phyloP scores from a whole-genome alignment of 2,113 vertebrate genomes.

The Eira barbara region DNA sequence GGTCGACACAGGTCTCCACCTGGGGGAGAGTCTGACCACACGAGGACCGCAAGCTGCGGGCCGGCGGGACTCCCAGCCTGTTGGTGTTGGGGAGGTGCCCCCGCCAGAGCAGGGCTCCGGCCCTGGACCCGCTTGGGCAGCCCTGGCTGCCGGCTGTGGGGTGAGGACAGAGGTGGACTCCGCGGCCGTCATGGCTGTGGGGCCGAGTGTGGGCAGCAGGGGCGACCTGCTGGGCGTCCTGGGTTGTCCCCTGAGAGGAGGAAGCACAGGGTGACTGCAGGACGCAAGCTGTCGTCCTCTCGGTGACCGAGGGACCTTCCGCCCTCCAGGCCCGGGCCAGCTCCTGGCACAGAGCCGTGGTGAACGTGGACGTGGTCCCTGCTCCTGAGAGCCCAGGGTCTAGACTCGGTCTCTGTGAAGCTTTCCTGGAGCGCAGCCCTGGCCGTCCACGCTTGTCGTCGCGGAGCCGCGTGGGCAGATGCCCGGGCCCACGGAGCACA shows the following conservation, averaged over 20 bases:
- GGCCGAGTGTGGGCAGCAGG: background rate
- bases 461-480: background rate
- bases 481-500: background rate
- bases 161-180: background rate
- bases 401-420: background rate
- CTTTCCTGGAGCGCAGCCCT: background rate
- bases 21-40: background rate
- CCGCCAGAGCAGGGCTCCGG: background rate
- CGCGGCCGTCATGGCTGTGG: background rate
- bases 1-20: background rate
- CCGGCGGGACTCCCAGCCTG: background rate
- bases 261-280: background rate
- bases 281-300: background rate
- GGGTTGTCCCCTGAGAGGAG: background rate
- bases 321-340: background rate
- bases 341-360: background rate
- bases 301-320: background rate
- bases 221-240: too few relatives aligned
- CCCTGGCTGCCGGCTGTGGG: background rate
- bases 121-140: background rate
- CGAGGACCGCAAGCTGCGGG: background rate
- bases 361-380: background rate
- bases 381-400: background rate
- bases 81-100: too few relatives aligned
- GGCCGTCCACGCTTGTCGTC: background rate